A percentile compares a stretch with the other conserved stretches of the same genome.
These are phyloP conservation scores for Cuniculus paca DNA, from an alignment of 2,797 vertebrate genomes.

Conservation along the genomic window DNA sequence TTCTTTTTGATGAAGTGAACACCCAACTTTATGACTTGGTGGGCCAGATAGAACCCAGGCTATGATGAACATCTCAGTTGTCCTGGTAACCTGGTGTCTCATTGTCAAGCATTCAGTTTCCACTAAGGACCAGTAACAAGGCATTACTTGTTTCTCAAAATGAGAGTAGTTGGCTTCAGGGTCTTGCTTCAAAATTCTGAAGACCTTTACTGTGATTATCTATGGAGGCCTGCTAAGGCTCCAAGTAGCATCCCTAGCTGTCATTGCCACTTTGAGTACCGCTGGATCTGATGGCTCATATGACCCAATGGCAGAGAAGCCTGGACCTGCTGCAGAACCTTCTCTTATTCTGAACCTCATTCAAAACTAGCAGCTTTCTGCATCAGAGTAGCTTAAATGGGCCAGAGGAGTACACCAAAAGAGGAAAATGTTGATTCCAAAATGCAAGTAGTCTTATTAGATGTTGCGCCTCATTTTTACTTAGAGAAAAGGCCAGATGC, in stretches of 20 bases:
- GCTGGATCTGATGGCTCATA: background rate
- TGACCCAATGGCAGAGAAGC: background rate
- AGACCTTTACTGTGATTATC: background rate
- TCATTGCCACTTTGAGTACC: background rate
- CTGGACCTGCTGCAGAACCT: background rate
- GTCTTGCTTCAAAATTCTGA: background rate
- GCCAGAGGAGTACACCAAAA: background rate
- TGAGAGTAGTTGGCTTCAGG: background rate
- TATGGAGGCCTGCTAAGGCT: background rate
- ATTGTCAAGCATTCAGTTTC: background rate
- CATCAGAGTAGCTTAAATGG: background rate
- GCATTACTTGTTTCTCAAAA: background rate
- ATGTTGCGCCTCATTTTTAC: background rate
- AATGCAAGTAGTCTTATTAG: background rate
- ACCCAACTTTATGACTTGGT: background rate
- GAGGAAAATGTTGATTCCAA: background rate
- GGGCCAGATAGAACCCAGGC: background rate
- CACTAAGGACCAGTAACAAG: background rate
- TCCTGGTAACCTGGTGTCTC: background rate
- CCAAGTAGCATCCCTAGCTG: background rate
- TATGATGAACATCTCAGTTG: background rate
- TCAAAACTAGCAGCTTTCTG: background rate
- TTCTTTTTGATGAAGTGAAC: background rate
- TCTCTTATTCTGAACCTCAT: background rate
- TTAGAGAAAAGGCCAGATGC: background rate